phyloP scores from a whole-genome alignment of 2,888 invertebrate species.

The Xanthorhoe designata region DNA sequence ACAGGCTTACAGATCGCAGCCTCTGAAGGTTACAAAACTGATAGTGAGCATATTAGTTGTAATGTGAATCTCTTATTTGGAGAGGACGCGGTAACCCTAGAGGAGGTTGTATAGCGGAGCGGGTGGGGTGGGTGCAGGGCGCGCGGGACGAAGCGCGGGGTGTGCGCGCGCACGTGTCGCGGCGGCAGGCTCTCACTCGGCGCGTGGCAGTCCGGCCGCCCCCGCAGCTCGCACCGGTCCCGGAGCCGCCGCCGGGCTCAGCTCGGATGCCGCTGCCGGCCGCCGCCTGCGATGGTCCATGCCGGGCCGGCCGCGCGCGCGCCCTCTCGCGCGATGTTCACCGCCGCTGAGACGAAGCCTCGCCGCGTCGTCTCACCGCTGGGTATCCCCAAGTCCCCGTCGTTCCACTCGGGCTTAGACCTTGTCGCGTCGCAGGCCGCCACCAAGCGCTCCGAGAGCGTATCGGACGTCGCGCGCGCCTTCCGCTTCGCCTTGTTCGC shows the following conservation, averaged over 20 bases:
- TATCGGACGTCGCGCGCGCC: conserved; percentile 80
- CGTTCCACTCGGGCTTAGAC: conserved; percentile 94
- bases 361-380: conserved; percentile 86
- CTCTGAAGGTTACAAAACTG: conserved; percentile 34
- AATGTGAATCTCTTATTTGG: conserved; percentile 48
- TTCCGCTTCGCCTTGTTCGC: conserved; percentile 79
- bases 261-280: conserved; percentile 84
- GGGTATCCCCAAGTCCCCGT: conserved; percentile 94
- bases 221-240: conserved; percentile 79
- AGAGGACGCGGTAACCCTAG: conserved; percentile 63
- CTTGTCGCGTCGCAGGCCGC: conserved; percentile 88
- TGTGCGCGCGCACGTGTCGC: conserved; percentile 57
- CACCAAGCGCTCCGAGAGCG: conserved; percentile 79
- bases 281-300: conserved; percentile 85
- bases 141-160: conserved; percentile 32
- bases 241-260: conserved; percentile 82
- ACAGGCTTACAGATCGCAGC: conserved; percentile 23
- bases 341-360: conserved; percentile 82
- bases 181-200: conserved; percentile 50
- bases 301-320: conserved; percentile 85
- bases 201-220: conserved; percentile 77
- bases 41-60: conserved; percentile 43
- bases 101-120: conserved; percentile 66
- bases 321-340: conserved; percentile 83
- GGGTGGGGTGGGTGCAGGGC: conserved; percentile 23